A percentile compares a stretch with the other conserved stretches of the same genome.
These are phyloP conservation scores for Pipistrellus pygmaeus DNA, from an alignment of 2,797 vertebrate genomes.

Conservation along the genomic window DNA sequence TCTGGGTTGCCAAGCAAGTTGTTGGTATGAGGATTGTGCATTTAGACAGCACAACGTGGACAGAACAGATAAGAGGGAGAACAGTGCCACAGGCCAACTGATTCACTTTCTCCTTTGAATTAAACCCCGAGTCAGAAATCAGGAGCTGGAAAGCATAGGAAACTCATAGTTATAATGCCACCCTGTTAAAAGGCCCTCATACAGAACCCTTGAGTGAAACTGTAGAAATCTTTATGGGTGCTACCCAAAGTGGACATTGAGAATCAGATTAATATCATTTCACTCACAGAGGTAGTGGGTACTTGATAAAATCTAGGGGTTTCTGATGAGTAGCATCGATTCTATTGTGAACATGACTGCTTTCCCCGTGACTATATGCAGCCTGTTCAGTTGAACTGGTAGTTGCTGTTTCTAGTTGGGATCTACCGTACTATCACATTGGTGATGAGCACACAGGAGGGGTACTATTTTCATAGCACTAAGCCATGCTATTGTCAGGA, in stretches of 20 bases:
- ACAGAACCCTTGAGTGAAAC: slow-evolving; percentile 22
- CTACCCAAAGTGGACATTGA: neutral
- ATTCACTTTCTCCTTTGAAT: slow-evolving; percentile 73
- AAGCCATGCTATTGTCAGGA: neutral
- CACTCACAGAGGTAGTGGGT: neutral
- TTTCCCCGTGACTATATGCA: neutral
- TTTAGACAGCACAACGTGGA: slow-evolving; percentile 69
- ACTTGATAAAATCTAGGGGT: neutral
- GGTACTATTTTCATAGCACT: neutral
- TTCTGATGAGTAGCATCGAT: neutral
- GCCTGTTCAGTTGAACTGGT: neutral
- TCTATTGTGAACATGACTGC: neutral
- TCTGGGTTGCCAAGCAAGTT: slow-evolving; percentile 53
- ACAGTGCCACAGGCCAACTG: neutral
- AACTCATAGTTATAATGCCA: slow-evolving; percentile 39
- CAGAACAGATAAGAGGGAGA: slow-evolving; percentile 59
- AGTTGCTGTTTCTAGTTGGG: neutral
- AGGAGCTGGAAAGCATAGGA: slow-evolving; percentile 31
- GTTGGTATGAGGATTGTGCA: slow-evolving; percentile 52
- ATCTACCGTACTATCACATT: neutral
- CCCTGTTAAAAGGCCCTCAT: slow-evolving; percentile 17
- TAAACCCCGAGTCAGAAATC: slow-evolving; percentile 63
- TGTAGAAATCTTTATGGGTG: neutral
- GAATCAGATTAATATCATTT: slow-evolving; percentile 5
- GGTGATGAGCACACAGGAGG: neutral